phyloP scores from a whole-genome alignment of 2,113 vertebrate species.

The Gymnocephalus cernua region DNA sequence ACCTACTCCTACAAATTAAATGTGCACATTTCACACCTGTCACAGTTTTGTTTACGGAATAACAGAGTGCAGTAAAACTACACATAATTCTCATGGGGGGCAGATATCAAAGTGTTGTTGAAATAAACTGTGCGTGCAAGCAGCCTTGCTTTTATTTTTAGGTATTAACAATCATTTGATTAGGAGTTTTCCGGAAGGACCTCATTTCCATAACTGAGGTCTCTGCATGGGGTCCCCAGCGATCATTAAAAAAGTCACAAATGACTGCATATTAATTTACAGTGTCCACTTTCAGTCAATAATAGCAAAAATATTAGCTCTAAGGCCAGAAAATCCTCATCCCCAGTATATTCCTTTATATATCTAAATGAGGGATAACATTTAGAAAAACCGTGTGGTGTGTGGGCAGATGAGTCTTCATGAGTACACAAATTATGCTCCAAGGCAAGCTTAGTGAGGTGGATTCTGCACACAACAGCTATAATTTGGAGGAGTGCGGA shows the following conservation, averaged over 20 bases:
- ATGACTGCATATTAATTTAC: neutral
- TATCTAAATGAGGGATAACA: conserved; percentile 30
- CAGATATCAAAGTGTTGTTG: conserved; percentile 46
- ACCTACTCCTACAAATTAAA: conserved; percentile 8
- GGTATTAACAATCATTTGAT: conserved; percentile 54
- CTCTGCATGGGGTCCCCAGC: neutral
- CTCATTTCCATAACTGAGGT: conserved; percentile 38
- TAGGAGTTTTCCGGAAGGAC: conserved; percentile 20
- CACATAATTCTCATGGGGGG: conserved; percentile 10
- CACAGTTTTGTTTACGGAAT: conserved; percentile 30
- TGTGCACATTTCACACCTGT: conserved; percentile 34
- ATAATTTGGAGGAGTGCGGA: conserved; percentile 33
- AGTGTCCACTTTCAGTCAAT: neutral
- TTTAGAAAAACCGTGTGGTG: conserved; percentile 28
- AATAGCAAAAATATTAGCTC: neutral
- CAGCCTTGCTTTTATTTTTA: conserved; percentile 20
- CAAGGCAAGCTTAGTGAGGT: conserved; percentile 23
- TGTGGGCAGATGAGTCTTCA: conserved; percentile 46
- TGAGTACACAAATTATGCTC: conserved; percentile 39
- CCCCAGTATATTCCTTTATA: neutral
- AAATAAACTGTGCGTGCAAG: conserved; percentile 31
- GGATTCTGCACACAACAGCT: conserved; percentile 30
- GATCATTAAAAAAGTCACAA: conserved; percentile 25
- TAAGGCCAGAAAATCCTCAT: neutral
- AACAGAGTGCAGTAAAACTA: conserved; percentile 29